Base-by-base conservation (phyloP, 1,140 invertebrate genomes). In the Heliconius hermathena region DNA sequence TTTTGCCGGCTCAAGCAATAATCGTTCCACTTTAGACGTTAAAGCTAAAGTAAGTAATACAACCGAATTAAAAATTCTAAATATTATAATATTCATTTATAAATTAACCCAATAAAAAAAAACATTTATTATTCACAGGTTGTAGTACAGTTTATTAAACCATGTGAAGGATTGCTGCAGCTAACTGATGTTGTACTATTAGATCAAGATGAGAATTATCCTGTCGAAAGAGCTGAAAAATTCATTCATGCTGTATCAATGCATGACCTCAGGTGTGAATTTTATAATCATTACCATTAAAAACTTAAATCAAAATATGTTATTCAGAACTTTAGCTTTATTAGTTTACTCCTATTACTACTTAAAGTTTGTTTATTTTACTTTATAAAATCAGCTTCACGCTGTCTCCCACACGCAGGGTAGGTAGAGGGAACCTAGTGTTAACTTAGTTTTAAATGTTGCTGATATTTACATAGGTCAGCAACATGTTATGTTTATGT, bases 1-100 rank as follows among this genome's bases (percentile, higher is more conserved):
- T 84, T 97, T 97, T 80, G 95, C 95, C 76, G 96, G 96, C 3
- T 96, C 96, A 6, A 96, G 96, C 71, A 95, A 95, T 82, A 97
- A 97, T 82, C 94, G 95, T 46, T 97, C 97, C 6, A 96, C 95
- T 73, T 88, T 97, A n/a, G 94, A 95, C 86, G 89, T 97, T 8
- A 95, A 95, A 81, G 92, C 95, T 71, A 86, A 91, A 78, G 93
- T 97, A 82, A 92, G 89, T 88, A 77, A 71, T 33, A 26, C 41
- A 8, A 11, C 6, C 11, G 1, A 13, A 72, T 8, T 72, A 46
- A 70, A 73, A 22, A 57, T 29, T 26, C 26, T 26, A 26, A 66
- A 11, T 26, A 16, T 26, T 1, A 0, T 66, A 66, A 22, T 26
- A 26, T 29, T 5, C 11, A 66, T 9, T 11, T 66, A 6, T 29